Evolutionary conservation across 2,113 vertebrate species (phyloP).

Genomic region (Gallinago jamesoni): DNA sequence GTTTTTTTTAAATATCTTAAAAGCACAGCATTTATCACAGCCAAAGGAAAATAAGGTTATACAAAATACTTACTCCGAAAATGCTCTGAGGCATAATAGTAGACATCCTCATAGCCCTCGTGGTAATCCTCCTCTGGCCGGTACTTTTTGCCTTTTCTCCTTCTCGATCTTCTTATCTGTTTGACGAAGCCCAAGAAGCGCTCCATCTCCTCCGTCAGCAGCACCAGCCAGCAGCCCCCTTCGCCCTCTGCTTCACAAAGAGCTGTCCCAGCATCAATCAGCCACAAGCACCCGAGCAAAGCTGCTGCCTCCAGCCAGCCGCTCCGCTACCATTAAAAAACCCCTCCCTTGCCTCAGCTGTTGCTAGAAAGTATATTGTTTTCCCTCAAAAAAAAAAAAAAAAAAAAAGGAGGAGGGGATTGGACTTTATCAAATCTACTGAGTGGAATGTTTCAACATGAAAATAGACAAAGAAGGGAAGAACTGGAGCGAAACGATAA

Average conservation of each 20-base stretch:
- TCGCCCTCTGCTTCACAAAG: slow-evolving; percentile 34
- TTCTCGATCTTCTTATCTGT: slow-evolving; percentile 89
- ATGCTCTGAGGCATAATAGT: slow-evolving; percentile 95
- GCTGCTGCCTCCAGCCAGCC: not conserved
- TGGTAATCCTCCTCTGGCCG: slow-evolving; percentile 98
- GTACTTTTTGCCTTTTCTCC: slow-evolving; percentile 96
- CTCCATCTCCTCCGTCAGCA: slow-evolving; percentile 80
- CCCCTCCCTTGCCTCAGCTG: slow-evolving; percentile 23
- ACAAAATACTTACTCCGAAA: slow-evolving; percentile 84
- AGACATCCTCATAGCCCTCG: slow-evolving; percentile 97
- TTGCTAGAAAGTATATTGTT: not conserved
- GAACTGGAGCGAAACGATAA: not conserved
- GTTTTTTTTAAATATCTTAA: not conserved
- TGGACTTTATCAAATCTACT: slow-evolving; percentile 15
- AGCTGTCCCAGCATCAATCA: slow-evolving; percentile 56
- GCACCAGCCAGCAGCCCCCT: slow-evolving; percentile 12
- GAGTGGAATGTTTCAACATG: not conserved
- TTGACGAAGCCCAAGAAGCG: slow-evolving; percentile 93
- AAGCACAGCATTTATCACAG: slow-evolving; percentile 18
- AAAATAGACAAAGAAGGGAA: not conserved
- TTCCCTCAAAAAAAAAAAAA: not conserved
- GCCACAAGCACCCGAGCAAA: not conserved
- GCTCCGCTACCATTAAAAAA: not conserved
- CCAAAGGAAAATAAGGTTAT: slow-evolving; percentile 15
- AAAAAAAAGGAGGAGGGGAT: not conserved